Conservation (phyloP, 2,797 vertebrate genomes). For the Podarcis lilfordi region DNA sequence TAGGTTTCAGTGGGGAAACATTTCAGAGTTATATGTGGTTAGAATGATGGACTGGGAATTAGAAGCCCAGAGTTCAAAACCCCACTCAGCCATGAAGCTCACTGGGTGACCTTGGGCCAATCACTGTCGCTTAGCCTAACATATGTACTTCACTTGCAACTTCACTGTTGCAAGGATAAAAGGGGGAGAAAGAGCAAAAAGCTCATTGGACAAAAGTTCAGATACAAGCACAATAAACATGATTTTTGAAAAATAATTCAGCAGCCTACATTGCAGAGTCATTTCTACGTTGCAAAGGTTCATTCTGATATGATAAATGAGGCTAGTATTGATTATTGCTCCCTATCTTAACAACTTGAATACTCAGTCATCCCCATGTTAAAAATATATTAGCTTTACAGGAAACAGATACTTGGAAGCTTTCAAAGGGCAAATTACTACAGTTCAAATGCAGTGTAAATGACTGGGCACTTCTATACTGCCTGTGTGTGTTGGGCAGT, state of each 20-base stretch:
- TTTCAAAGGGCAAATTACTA: conserved; percentile 58
- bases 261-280: not conserved
- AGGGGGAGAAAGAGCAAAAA: no score
- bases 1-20: not conserved
- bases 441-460: conserved; percentile 56
- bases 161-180: no score
- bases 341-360: conserved; percentile 40
- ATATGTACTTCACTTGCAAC: no score
- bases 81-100: no score
- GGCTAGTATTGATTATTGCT: not conserved
- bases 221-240: no score
- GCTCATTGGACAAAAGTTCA: no score
- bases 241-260: not conserved
- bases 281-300: conserved; percentile 1
- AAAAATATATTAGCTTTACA: conserved; percentile 52
- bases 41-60: no score
- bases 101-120: no score
- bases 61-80: no score
- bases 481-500: conserved; percentile 13
- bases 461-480: conserved; percentile 51
- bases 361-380: conserved; percentile 47
- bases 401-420: conserved; percentile 38
- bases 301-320: conserved; percentile 7
- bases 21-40: not conserved
- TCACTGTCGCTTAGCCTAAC: no score